phyloP scores from a whole-genome alignment of 2,888 invertebrate genomes.

The Zele albiditarsus region DNA sequence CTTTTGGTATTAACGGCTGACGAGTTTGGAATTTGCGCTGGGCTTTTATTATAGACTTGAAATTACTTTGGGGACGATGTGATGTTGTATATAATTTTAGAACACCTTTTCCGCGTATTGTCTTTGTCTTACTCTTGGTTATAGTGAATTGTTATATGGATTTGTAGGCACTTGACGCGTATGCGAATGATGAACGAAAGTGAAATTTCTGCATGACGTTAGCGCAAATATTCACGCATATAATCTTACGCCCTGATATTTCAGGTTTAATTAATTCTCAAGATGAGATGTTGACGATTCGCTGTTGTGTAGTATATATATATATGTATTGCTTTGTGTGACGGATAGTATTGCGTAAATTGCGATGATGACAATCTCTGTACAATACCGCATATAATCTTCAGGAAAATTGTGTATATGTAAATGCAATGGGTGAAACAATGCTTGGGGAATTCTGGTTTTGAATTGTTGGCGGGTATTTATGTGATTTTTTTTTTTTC shows the following conservation, averaged over 20 bases:
- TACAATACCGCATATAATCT: not conserved
- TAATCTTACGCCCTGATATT: constrained; percentile 1
- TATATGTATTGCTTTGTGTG: not conserved
- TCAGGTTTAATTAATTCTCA: constrained; percentile 3
- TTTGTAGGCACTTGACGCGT: not conserved
- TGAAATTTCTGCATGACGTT: constrained; percentile 8
- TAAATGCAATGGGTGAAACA: not conserved
- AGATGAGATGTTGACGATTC: not conserved
- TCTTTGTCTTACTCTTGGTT: constrained; percentile 4
- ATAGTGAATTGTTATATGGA: constrained; percentile 2
- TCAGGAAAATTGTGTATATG: not conserved
- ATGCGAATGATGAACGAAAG: not conserved
- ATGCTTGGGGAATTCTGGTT: constrained; percentile 29
- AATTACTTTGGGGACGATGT: constrained; percentile 28
- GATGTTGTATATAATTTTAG: constrained; percentile 31
- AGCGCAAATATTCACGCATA: not conserved
- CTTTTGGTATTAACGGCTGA: constrained; percentile 35
- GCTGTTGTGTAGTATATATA: not conserved
- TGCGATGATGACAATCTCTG: constrained; percentile 11
- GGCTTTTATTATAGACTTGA: constrained; percentile 34
- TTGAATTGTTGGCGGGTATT: constrained; percentile 32
- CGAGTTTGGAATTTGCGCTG: constrained; percentile 31
- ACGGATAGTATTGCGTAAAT: constrained; percentile 9
- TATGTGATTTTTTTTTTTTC: constrained; percentile 46
- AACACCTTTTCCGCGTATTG: constrained; percentile 46